Evolutionary conservation across 1,140 invertebrate species (phyloP), one percentile per base, ranked within the genome.

Genomic region (Eupeodes corollae): DNA sequence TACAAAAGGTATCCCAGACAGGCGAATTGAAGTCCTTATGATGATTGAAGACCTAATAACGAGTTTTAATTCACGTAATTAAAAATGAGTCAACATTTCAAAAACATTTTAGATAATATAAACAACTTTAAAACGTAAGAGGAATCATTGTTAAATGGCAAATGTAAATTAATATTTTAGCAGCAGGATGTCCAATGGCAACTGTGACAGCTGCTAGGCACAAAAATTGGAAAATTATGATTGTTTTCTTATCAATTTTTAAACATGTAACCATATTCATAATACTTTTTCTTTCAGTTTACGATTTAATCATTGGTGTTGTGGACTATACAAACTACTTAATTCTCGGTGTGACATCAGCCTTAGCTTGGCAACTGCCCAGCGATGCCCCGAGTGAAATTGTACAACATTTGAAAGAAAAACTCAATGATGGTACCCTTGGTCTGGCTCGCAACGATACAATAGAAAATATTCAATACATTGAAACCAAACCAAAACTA

Each of bases 331-430:
- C 61, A 6, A 67, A 67, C 47, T 66, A 65, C 47, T 75, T 83
- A 54, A 75, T 80, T 10, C 65, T 80, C 50, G 83, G 84, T 11
- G 70, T 79, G 14, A 86, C 84, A 1, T 81, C 82, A n/a, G 81
- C 83, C 2, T 65, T 86, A 54, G 83, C 83, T 15, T 87, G 78
- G 72, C 79, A 85, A 61, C 65, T 87, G 34, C 84, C 84, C 65
- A 80, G 50, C 69, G 77, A 58, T 70, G 75, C 37, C 14, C 63
- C 63, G 6, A 62, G 59, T 42, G 63, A 67, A 42, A 55, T 57
- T 14, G 45, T 64, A 5, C 56, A 64, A 16, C 58, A 67, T 50
- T 38, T 67, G 3, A 32, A 57, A 18, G 52, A 51, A 32, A 64
- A 62, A 14, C 47, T 61, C 30, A 45, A 38, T 35, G 61, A 67